Base-by-base conservation (phyloP, 2,888 invertebrate species). In the Papilio demoleus region DNA sequence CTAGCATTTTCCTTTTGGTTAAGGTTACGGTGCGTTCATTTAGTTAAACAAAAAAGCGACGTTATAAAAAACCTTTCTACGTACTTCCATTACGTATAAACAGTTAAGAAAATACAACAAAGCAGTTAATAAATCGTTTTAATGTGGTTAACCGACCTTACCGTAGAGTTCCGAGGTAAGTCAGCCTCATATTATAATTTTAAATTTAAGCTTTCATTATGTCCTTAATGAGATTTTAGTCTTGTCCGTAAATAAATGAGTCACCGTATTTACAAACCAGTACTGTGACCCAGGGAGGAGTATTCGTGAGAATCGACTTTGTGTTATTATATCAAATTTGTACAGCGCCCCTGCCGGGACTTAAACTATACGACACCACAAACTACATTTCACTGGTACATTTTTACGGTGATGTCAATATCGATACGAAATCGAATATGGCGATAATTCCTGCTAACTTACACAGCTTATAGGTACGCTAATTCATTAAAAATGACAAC, bases 191-290 rank as follows among this genome's bases (percentile, higher is more conserved):
- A 27, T 60, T 38, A 8, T 50, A 11, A 36, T 59, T 59, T 59
- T 34, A 65, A 42, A 22, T 9, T 47, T 47, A n/a, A n/a, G n/a
- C n/a, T n/a, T 45, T 59, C 36, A 38, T 59, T 59, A 60, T 38
- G 22, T 59, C 24, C 24, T 45, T 34, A 45, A 59, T 58, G 34
- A 34, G 12, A 17, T 45, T 34, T 65, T 65, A 14, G 31, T 42
- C 5, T 14, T 47, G 47, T 66, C 66, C 66, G 66, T 66, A 59
- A 59, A 66, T 47, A 66, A 17, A 61, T 19, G 8, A 27, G 14
- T 27, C 50, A 12, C 50, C 6, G 24, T n/a, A n/a, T n/a, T n/a
- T n/a, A n/a, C 0, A 6, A 0, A 45, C 17, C 6, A 19, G 19
- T 38, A 38, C 36, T 36, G 14, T 14, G 11, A 4, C 11, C 31